These are phyloP conservation scores for Aurelia aurita DNA, from an alignment of 30 jellyfish, hydroid and myxozoan species.

Conservation along the genomic window DNA sequence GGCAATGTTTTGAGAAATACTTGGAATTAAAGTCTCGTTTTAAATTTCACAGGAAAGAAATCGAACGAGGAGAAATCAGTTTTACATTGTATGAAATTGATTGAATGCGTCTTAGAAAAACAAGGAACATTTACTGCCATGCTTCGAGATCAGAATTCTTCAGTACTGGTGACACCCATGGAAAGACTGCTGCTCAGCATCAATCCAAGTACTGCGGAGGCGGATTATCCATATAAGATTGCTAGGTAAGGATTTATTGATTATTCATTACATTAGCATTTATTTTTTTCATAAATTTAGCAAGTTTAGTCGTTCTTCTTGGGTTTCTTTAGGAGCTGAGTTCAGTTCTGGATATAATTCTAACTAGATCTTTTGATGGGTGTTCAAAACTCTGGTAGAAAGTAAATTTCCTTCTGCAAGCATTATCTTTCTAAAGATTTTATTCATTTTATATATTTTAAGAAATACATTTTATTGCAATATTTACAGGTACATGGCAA, in stretches of 20 bases:
- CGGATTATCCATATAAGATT: constrained; percentile 80
- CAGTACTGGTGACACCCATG: constrained; percentile 76
- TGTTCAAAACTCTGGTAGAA: no score
- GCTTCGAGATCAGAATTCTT: constrained; percentile 57
- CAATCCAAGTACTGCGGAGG: constrained; percentile 94
- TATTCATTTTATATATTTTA: neutral
- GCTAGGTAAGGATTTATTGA: constrained; percentile 66
- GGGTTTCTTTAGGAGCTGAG: no score
- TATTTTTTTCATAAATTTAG: no score
- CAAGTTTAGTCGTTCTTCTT: no score
- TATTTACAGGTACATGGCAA: constrained; percentile 56
- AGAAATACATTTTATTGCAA: neutral
- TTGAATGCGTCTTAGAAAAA: constrained; percentile 67
- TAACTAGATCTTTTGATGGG: no score
- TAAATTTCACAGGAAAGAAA: constrained; percentile 10
- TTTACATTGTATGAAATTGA: constrained; percentile 56
- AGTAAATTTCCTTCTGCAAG: no score
- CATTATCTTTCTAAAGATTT: no score
- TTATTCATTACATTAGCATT: no score
- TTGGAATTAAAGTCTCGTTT: no score
- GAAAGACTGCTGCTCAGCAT: constrained; percentile 84
- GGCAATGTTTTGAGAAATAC: no score
- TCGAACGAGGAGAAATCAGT: constrained; percentile 57
- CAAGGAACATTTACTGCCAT: constrained; percentile 68
- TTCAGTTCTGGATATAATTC: no score